Evolutionary conservation across 2,113 vertebrate species (phyloP).

Genomic region (Brachyhypopomus occidentalis): DNA sequence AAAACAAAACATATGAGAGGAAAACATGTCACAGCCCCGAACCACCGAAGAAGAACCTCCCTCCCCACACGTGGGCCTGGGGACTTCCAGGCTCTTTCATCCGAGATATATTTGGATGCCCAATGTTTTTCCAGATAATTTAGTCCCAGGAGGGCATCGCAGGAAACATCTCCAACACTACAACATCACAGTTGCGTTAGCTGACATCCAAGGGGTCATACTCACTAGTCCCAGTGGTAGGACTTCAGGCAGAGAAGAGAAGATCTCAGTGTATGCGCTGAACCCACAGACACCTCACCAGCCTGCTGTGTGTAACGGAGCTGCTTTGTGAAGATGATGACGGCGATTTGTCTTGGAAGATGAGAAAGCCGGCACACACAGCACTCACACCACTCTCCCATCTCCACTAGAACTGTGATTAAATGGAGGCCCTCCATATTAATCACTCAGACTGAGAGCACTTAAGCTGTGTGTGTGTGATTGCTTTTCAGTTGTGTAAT

Average conservation of each 20-base stretch:
- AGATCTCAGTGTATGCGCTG: neutral
- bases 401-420: too few species aligned
- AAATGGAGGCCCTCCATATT: too few species aligned
- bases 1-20: neutral
- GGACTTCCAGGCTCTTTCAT: neutral
- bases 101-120: neutral
- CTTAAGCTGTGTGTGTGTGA: too few species aligned
- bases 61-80: neutral
- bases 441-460: too few species aligned
- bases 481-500: too few species aligned
- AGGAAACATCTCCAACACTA: neutral
- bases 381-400: too few species aligned
- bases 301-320: too few species aligned
- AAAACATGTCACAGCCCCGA: neutral
- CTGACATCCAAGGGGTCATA: slow-evolving; percentile 1
- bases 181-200: neutral
- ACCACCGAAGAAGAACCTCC: neutral
- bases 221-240: neutral
- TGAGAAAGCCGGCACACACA: too few species aligned
- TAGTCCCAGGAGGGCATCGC: neutral
- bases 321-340: too few species aligned
- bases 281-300: neutral
- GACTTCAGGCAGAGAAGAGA: neutral
- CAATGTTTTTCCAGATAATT: slow-evolving; percentile 14
- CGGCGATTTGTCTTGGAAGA: too few species aligned